These are phyloP conservation scores for Leptogaster cylindrica DNA, from an alignment of 2,888 invertebrate species.

Conservation along the genomic window DNA sequence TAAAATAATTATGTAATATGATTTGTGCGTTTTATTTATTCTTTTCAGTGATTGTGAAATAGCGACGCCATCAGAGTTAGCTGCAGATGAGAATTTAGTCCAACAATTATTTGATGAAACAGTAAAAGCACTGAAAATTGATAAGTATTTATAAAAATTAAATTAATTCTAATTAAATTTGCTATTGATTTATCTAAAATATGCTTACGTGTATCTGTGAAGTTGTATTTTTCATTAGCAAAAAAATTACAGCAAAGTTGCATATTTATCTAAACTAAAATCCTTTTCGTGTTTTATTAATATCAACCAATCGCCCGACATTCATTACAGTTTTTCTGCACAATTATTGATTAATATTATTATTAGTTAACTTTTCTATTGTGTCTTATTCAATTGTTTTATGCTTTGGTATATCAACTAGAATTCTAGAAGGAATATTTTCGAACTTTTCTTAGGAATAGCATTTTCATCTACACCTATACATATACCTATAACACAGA, in stretches of 20 bases:
- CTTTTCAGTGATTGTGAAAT: conserved; percentile 67
- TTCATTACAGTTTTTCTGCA: no score
- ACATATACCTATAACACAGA: no score
- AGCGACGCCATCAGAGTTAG: conserved; percentile 63
- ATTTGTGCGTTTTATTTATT: conserved; percentile 36
- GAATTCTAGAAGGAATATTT: no score
- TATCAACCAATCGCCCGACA: no score
- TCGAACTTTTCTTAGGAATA: no score
- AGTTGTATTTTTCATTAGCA: neutral
- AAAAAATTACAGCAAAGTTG: neutral
- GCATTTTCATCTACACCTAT: no score
- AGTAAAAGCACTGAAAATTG: conserved; percentile 46
- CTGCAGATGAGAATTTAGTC: conserved; percentile 65
- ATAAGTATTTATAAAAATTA: neutral
- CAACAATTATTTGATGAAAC: conserved; percentile 60
- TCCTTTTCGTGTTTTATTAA: no score
- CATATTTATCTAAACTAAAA: neutral
- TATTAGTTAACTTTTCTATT: no score
- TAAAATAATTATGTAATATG: neutral
- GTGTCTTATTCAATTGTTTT: no score
- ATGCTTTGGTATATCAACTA: no score
- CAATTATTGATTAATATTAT: no score
- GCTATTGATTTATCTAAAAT: neutral
- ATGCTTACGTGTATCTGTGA: no score
- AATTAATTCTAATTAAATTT: neutral